Conservation (phyloP, 2,113 vertebrate species). For the Meleagris gallopavo region DNA sequence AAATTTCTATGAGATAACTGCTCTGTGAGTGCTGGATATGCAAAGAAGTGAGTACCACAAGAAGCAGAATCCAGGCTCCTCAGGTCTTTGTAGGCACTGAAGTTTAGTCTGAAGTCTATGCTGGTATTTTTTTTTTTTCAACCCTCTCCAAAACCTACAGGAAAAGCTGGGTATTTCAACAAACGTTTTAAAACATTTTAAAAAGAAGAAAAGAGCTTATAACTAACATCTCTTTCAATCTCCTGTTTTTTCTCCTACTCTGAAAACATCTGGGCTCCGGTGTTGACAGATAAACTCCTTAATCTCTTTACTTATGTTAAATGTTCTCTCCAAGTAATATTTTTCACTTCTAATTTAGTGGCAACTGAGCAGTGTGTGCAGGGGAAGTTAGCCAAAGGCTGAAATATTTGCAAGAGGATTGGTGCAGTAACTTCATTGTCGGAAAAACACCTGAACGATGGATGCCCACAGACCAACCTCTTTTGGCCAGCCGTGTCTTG, state of each 20-base stretch:
- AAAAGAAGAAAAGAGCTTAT: conserved; percentile 44
- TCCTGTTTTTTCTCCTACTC: conserved; percentile 50
- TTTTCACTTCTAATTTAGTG: conserved; percentile 51
- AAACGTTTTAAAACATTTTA: conserved; percentile 54
- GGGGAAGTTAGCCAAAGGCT: not conserved
- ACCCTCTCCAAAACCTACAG: conserved; percentile 45
- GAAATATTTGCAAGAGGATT: not conserved
- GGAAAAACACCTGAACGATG: not conserved
- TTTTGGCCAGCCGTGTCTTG: not conserved
- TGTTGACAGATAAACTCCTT: conserved; percentile 72
- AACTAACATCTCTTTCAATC: conserved; percentile 48
- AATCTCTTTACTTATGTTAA: conserved; percentile 60
- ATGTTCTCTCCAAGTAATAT: conserved; percentile 37
- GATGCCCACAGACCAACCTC: not conserved
- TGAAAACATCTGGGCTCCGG: conserved; percentile 64
- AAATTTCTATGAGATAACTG: not conserved
- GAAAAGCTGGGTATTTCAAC: conserved; percentile 56
- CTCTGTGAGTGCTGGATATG: not conserved
- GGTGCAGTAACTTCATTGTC: not conserved
- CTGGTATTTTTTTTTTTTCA: conserved; percentile 17
- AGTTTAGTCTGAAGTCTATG: conserved; percentile 36
- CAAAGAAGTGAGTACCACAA: not conserved
- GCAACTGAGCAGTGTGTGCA: not conserved
- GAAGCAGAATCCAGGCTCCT: not conserved
- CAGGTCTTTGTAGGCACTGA: not conserved